These are phyloP conservation scores for Pongo pygmaeus DNA, from an alignment of 2,113 vertebrate genomes.

Conservation along the genomic window DNA sequence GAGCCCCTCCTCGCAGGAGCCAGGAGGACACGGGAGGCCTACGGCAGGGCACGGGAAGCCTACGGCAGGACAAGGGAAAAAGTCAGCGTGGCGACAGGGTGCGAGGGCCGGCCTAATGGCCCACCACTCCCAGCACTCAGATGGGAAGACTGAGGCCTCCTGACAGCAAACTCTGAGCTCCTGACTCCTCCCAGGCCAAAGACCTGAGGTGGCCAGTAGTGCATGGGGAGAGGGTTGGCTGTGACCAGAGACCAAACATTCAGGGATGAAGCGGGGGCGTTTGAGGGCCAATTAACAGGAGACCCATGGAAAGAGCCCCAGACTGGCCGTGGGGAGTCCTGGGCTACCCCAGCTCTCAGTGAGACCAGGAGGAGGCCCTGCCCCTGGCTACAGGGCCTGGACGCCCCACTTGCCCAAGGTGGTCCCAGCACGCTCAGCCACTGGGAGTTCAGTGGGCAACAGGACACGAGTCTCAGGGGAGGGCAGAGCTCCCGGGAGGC, in stretches of 20 bases:
- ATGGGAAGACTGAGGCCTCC: not conserved
- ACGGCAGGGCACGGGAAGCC: not conserved
- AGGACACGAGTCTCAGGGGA: not conserved
- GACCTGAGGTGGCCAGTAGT: not conserved
- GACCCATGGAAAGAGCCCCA: not conserved
- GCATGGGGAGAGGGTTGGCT: accelerated
- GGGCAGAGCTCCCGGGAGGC: not conserved
- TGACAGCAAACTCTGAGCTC: not conserved
- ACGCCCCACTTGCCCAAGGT: too few relatives aligned
- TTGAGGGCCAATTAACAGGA: not conserved
- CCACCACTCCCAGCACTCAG: not conserved
- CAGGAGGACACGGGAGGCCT: not conserved
- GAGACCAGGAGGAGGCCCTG: not conserved
- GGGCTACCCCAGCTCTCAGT: not conserved
- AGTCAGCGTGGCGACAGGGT: too few relatives aligned
- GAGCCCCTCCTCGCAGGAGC: not conserved
- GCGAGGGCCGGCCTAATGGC: not conserved
- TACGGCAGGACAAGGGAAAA: not conserved
- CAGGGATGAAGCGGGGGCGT: too few relatives aligned
- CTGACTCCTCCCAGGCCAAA: not conserved
- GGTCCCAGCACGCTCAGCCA: not conserved
- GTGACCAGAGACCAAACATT: not conserved
- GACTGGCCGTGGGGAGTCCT: not conserved
- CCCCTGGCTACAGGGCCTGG: not conserved
- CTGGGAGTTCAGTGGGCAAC: not conserved